phyloP scores from a whole-genome alignment of 2,113 vertebrate species.

The Gracilinanus agilis region DNA sequence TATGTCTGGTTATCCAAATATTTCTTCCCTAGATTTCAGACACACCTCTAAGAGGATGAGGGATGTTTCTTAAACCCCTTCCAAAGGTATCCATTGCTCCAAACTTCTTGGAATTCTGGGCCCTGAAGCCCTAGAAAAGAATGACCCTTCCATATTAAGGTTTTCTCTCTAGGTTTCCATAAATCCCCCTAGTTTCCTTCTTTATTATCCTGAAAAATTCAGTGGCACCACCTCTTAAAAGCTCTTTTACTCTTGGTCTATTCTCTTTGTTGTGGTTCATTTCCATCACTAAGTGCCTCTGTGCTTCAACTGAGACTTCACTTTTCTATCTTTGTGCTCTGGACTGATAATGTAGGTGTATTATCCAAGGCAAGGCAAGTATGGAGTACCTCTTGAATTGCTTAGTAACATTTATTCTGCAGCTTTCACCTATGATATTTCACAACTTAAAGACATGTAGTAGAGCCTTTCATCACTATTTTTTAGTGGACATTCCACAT shows the following conservation, averaged over 20 bases:
- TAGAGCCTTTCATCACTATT: background rate
- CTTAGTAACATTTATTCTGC: background rate
- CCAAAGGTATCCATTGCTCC: background rate
- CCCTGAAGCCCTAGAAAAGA: background rate
- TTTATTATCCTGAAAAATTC: background rate
- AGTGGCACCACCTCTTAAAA: background rate
- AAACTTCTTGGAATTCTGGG: background rate
- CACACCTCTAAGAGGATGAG: background rate
- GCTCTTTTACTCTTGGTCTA: background rate
- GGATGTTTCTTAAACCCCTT: background rate
- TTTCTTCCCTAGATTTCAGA: background rate
- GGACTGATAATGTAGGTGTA: background rate
- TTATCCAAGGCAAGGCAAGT: background rate
- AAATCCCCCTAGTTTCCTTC: background rate
- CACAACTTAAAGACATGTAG: background rate
- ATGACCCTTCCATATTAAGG: background rate
- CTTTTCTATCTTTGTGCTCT: background rate
- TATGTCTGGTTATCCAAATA: background rate
- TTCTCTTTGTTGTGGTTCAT: background rate
- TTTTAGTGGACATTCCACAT: background rate
- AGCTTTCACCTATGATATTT: background rate
- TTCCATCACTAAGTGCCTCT: background rate
- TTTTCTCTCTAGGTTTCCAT: background rate
- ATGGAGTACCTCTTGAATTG: constrained; percentile 10
- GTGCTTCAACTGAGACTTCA: background rate